Percentiles rank a stretch among this genome's conserved stretches.
These are phyloP conservation scores for Sciurus vulgaris DNA, from an alignment of 2,797 vertebrate species.

Conservation along the genomic window DNA sequence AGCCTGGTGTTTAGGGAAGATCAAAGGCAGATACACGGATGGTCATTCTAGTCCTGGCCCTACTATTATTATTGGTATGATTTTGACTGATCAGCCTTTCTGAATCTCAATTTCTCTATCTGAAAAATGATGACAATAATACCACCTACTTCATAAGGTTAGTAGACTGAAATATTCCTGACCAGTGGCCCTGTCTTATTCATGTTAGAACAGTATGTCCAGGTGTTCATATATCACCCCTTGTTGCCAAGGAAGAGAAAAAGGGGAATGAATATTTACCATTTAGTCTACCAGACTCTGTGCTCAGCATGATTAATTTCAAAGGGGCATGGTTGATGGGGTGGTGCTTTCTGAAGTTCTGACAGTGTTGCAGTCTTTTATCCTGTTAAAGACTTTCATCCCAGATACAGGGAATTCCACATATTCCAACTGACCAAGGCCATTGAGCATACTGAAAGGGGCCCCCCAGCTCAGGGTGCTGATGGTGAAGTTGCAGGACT, in stretches of 20 bases:
- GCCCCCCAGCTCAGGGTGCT: neutral
- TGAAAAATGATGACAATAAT: neutral
- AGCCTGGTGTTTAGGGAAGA: neutral
- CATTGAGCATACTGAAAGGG: neutral
- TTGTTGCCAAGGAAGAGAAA: neutral
- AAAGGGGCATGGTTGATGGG: rapidly evolving
- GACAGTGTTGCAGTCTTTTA: neutral
- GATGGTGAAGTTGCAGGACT: neutral
- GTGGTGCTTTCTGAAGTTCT: neutral
- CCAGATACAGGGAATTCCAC: slow-evolving; percentile 23
- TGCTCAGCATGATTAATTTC: neutral
- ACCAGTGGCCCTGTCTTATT: neutral
- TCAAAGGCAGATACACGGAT: neutral
- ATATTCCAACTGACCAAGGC: neutral
- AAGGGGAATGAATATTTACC: neutral
- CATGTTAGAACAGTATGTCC: neutral
- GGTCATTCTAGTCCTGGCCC: neutral
- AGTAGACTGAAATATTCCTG: neutral
- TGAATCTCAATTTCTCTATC: slow-evolving; percentile 20
- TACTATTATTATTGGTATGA: neutral
- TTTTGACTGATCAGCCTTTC: slow-evolving; percentile 23
- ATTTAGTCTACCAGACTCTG: neutral
- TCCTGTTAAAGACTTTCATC: neutral
- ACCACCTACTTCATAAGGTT: neutral
- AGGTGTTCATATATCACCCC: neutral